phyloP scores from a whole-genome alignment of 92 coral and sea anemone genomes.

The Micromussa lordhowensis region DNA sequence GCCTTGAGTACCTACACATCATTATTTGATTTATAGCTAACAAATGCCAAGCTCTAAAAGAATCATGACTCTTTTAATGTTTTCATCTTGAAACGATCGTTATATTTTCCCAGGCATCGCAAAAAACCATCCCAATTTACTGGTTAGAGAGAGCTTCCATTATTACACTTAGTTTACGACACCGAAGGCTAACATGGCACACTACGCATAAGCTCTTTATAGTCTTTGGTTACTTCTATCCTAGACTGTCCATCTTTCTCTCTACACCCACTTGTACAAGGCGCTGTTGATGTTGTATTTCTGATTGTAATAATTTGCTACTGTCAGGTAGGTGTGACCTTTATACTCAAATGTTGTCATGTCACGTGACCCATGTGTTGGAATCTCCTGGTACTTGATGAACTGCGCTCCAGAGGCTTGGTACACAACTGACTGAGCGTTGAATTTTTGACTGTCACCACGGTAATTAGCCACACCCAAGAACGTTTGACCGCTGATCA shows the following conservation, averaged over 20 bases:
- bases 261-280: neutral
- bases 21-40: neutral
- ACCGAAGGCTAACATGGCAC: neutral
- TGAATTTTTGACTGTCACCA: constrained; percentile 5
- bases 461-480: constrained; percentile 34
- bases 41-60: no score
- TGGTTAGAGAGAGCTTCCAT: neutral
- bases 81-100: no score
- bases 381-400: constrained; percentile 45
- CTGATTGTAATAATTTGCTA: neutral
- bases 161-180: neutral
- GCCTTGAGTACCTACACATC: neutral
- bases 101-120: neutral
- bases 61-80: no score
- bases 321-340: constrained; percentile 32
- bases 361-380: constrained; percentile 43
- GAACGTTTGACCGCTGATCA: constrained; percentile 49
- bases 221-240: neutral
- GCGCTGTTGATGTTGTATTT: neutral
- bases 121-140: neutral
- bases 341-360: constrained; percentile 50
- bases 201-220: neutral
- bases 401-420: constrained; percentile 65
- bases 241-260: neutral
- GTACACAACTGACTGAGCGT: constrained; percentile 39